A percentile compares a stretch with the other conserved stretches of the same genome.
Evolutionary conservation across 2,888 invertebrate genomes (phyloP).

Genomic region (Uropetala carovei): DNA sequence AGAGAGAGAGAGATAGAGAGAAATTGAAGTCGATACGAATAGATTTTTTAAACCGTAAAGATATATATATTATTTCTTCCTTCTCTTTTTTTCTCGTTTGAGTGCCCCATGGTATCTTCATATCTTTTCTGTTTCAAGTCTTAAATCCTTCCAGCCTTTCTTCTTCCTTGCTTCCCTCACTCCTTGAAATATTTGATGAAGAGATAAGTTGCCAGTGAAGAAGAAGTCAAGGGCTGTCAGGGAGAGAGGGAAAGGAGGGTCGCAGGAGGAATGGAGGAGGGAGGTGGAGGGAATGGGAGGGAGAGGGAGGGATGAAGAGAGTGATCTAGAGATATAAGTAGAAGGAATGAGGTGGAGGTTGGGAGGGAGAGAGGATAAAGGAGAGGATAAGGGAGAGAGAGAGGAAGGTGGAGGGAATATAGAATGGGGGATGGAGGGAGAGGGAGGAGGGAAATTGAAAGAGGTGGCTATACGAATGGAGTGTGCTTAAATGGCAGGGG

Average conservation of each 20-base stretch:
- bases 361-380: neutral
- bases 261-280: neutral
- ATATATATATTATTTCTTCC: no score
- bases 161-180: neutral
- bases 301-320: neutral
- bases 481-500: no score
- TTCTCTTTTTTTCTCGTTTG: no score
- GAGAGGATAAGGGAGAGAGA: neutral
- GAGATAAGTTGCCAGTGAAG: neutral
- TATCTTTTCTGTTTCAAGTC: no score
- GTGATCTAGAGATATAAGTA: neutral
- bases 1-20: neutral
- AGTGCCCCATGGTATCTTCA: no score
- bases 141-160: neutral
- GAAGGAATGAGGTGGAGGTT: neutral
- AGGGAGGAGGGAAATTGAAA: no score
- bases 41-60: no score
- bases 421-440: no score
- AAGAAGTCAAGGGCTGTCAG: neutral
- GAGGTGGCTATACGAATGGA: no score
- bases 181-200: constrained; percentile 13
- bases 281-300: neutral
- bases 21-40: neutral
- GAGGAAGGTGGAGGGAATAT: neutral
- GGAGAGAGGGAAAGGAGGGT: neutral